These are phyloP conservation scores for Molossus alvarezi DNA, from an alignment of 2,797 vertebrate species.

Conservation along the genomic window DNA sequence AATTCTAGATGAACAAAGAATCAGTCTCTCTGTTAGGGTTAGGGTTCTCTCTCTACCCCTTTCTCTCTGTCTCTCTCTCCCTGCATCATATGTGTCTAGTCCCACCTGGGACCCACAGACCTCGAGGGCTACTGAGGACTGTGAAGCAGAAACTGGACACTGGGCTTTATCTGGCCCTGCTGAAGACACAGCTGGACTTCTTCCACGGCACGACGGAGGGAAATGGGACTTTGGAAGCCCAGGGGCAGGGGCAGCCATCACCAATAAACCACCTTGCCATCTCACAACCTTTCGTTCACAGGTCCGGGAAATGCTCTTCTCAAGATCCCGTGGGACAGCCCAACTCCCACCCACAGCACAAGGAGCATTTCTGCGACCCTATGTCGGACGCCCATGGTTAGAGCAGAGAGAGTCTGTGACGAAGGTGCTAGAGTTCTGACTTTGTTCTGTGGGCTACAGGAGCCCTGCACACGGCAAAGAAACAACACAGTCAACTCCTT, in stretches of 20 bases:
- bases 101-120: not conserved
- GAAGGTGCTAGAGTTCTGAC: not conserved
- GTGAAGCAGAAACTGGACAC: not conserved
- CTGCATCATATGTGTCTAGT: not conserved
- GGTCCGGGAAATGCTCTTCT: not conserved
- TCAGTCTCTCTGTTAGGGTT: too few species aligned
- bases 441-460: not conserved
- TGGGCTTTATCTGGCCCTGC: not conserved
- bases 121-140: not conserved
- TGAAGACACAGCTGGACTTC: not conserved
- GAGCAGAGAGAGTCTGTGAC: not conserved
- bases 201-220: not conserved
- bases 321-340: not conserved
- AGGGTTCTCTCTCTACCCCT: too few species aligned
- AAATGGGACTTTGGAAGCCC: not conserved
- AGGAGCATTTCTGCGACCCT: not conserved
- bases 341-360: not conserved
- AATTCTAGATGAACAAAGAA: not conserved
- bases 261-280: not conserved
- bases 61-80: not conserved
- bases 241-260: not conserved
- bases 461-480: not conserved
- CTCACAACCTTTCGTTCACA: not conserved
- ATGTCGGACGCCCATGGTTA: not conserved
- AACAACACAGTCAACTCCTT: not conserved